These are phyloP conservation scores for Antennarius maculatus DNA, from an alignment of 2,797 vertebrate species.

Conservation along the genomic window DNA sequence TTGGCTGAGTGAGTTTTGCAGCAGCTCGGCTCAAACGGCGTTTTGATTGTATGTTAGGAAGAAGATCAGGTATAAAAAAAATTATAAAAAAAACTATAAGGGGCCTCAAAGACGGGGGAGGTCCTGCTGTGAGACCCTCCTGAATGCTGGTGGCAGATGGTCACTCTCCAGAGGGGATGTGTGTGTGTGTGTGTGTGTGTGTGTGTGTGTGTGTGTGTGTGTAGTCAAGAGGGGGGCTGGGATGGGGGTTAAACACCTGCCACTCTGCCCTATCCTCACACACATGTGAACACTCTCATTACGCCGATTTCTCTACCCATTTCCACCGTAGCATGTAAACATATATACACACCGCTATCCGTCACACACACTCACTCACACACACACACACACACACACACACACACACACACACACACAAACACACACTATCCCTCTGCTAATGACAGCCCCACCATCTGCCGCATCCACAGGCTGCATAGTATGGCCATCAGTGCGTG, in stretches of 20 bases:
- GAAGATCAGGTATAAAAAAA: background rate
- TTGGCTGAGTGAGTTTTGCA: too few relatives aligned
- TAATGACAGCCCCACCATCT: conserved; percentile 78
- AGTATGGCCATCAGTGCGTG: conserved; percentile 15
- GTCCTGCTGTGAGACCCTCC: conserved; percentile 38
- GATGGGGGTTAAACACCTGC: conserved; percentile 73
- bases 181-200: conserved; percentile 19
- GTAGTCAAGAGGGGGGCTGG: conserved; percentile 33
- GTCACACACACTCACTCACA: too few relatives aligned
- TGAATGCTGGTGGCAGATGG: conserved; percentile 58
- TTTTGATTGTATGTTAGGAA: background rate
- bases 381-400: too few relatives aligned
- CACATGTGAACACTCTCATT: conserved; percentile 33
- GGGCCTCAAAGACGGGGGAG: conserved; percentile 1
- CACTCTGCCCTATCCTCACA: conserved; percentile 36
- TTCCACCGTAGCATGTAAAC: conserved; percentile 25
- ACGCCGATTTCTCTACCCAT: conserved; percentile 23
- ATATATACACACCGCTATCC: background rate
- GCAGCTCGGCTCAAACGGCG: too few relatives aligned
- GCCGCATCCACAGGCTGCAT: conserved; percentile 54
- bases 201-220: too few relatives aligned
- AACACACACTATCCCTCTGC: conserved; percentile 23
- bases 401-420: conserved; percentile 2
- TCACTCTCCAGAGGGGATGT: conserved; percentile 31
- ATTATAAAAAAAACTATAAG: background rate